Base-by-base conservation (phyloP, 1,140 invertebrate genomes). In the Cylas formicarius region DNA sequence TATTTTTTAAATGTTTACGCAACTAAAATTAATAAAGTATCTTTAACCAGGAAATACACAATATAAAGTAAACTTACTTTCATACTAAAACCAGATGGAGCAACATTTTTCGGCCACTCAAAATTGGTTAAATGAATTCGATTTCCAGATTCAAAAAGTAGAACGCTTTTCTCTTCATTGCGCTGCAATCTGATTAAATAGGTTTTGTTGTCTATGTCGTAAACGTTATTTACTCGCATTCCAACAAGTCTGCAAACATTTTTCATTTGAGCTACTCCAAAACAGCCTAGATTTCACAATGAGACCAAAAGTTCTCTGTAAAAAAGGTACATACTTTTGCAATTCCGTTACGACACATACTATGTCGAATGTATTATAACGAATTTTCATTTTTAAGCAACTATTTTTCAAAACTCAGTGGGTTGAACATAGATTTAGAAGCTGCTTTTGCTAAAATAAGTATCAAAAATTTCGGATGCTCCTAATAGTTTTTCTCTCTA, bases 51-150 rank as follows among this genome's bases (percentile, higher is more conserved):
- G 16, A 7, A 7, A 32, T 22, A 20, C 27, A 29, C 1, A 34
- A 16, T 34, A 34, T 39, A n/a, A 10, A 16, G 6, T 10, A 2
- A 20, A 14, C 27, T 52, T 52, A 89, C 86, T 76, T 99, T 99
- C 94, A 98, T 98, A 41, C 88, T 86, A 65, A 99, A 99, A 1
- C 92, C 90, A 10, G 91, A 96, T 1, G 94, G 93, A 14, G 88
- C 81, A 31, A 81, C 76, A 78, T 94, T 94, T 73, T 99, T 99
- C 1, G 94, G 93, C 96, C 96, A 99, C 65, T 98, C 93, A 73
- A 91, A 98, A 16, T 76, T 82, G 11, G 97, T 99, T 35, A 81
- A 84, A 66, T 99, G 96, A 50, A 99, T 83, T 37, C 94, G 72
- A 44, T 81, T 85, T 1, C 93, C 96, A 5, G 94, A 98, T 74